phyloP scores from a whole-genome alignment of 2,797 vertebrate genomes.

The Calcarius lapponicus region DNA sequence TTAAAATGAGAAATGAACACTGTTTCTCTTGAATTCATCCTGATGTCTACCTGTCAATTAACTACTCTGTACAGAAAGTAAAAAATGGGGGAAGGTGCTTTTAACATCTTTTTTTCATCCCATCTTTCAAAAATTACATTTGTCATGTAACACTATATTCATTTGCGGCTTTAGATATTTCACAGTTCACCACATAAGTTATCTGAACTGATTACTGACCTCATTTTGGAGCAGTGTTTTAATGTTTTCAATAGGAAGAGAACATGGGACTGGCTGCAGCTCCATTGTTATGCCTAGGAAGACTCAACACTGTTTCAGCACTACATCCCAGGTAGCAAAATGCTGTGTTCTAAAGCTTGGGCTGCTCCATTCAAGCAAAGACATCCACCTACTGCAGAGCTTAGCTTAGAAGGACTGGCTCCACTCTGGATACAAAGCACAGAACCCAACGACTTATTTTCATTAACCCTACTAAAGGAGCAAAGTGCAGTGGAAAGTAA shows the following conservation, averaged over 20 bases:
- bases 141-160: neutral
- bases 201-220: neutral
- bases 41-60: neutral
- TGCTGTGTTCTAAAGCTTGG: neutral
- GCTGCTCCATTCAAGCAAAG: neutral
- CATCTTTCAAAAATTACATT: neutral
- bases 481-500: constrained; percentile 36
- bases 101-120: neutral
- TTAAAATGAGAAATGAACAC: neutral
- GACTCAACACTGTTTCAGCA: neutral
- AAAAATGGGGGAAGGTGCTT: neutral
- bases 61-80: neutral
- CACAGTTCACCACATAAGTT: neutral
- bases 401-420: neutral
- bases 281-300: neutral
- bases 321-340: neutral
- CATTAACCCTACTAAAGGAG: neutral
- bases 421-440: neutral
- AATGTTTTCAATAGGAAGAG: neutral
- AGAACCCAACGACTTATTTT: neutral
- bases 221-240: neutral
- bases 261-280: neutral
- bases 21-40: neutral
- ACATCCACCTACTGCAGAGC: neutral
- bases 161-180: neutral